Percentiles rank a stretch among this genome's conserved stretches.
These are phyloP conservation scores for Hipposideros armiger DNA, from an alignment of 2,113 vertebrate genomes.

Conservation along the genomic window DNA sequence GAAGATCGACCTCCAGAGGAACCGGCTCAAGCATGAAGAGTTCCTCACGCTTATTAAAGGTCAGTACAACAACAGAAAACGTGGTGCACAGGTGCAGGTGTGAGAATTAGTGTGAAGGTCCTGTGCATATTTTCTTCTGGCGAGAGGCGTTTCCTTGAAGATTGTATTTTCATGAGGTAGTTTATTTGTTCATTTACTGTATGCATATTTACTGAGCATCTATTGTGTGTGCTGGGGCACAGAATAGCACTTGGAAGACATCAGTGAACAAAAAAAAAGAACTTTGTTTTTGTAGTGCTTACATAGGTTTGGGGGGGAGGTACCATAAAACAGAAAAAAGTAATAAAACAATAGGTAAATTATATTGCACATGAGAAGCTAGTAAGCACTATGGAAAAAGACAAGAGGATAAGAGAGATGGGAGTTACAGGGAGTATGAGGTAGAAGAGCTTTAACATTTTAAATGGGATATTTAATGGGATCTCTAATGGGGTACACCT, in stretches of 20 bases:
- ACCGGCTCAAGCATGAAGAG: slow-evolving; percentile 93
- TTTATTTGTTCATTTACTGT: slow-evolving; percentile 6
- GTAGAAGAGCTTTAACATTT: background rate
- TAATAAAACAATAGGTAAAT: background rate
- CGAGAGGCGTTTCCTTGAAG: background rate
- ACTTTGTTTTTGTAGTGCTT: background rate
- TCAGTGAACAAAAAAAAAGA: background rate
- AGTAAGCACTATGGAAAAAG: background rate
- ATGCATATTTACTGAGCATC: background rate
- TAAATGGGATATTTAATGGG: background rate
- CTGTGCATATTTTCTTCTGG: no score
- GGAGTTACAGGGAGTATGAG: background rate
- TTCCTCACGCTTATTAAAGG: slow-evolving; percentile 98
- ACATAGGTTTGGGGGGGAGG: background rate
- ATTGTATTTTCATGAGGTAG: background rate
- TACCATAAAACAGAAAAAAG: background rate
- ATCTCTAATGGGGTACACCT: background rate
- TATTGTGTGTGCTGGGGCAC: background rate
- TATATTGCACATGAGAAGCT: background rate
- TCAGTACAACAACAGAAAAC: slow-evolving; percentile 72
- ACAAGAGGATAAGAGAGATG: background rate
- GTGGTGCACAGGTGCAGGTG: background rate
- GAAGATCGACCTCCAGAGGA: slow-evolving; percentile 97
- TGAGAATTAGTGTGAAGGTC: background rate
- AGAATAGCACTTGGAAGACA: background rate